Conservation (phyloP, 2,113 vertebrate genomes). For the Gnathonemus longibarbis region DNA sequence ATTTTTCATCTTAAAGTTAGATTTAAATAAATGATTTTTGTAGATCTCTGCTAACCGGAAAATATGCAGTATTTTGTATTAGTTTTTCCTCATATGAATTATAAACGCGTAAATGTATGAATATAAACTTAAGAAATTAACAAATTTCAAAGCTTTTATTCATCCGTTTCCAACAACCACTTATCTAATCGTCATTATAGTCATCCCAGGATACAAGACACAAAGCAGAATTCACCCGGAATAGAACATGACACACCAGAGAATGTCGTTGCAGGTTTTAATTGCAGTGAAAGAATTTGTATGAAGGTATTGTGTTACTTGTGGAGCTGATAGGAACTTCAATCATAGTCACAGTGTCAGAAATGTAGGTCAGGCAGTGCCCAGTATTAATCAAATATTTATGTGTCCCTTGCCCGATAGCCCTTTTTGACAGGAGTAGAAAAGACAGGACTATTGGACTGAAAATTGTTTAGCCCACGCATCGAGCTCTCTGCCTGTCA, state of each 20-base stretch:
- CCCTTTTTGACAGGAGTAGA: not conserved
- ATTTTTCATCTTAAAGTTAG: not conserved
- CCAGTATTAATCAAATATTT: not conserved
- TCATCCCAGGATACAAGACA: not conserved
- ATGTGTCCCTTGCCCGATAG: not conserved
- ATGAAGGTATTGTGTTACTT: not conserved
- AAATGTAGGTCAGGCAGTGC: not conserved
- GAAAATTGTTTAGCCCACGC: not conserved
- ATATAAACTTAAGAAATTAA: not conserved
- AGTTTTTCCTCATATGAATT: not conserved
- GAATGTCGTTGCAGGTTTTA: not conserved
- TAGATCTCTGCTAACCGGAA: too few relatives aligned
- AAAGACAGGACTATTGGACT: constrained; percentile 4
- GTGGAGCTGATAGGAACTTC: not conserved
- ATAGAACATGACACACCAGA: not conserved
- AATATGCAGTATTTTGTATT: not conserved
- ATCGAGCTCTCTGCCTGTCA: not conserved
- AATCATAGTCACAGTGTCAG: not conserved
- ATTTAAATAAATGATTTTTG: too few relatives aligned
- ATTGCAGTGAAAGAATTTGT: not conserved
- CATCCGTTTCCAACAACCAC: not conserved
- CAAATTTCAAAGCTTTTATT: not conserved
- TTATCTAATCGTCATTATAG: not conserved
- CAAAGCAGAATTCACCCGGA: not conserved
- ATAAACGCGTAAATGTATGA: not conserved